Percentiles rank a stretch among this genome's conserved stretches.
Conservation (phyloP, 23 tunicate species). For the Trididemnum miniatum region DNA sequence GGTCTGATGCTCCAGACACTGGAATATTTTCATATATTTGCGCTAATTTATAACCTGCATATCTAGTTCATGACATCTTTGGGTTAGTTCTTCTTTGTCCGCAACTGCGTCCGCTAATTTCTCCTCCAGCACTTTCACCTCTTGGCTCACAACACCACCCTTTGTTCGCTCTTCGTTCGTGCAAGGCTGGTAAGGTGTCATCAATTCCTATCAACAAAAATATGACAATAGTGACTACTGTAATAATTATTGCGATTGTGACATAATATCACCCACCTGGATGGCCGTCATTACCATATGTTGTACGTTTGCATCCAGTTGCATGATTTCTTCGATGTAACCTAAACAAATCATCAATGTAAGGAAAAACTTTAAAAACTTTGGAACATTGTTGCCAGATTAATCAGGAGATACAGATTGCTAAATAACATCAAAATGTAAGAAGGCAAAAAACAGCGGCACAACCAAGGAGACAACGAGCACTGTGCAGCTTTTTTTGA, state of each 20-base stretch:
- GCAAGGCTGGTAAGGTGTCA: conserved; percentile 78
- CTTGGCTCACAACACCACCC: background rate
- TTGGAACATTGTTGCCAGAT: too few relatives aligned
- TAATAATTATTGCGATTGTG: background rate
- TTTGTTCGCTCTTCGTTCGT: conserved; percentile 16
- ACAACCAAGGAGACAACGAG: too few relatives aligned
- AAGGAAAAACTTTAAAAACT: too few relatives aligned
- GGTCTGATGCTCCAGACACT: too few relatives aligned
- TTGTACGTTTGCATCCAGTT: conserved; percentile 87
- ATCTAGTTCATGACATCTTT: conserved; percentile 92
- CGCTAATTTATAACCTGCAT: conserved; percentile 79
- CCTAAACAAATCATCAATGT: conserved; percentile 29
- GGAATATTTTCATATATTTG: too few relatives aligned
- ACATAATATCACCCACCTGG: conserved; percentile 79
- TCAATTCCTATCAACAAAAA: conserved; percentile 55
- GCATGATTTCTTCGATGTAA: conserved; percentile 86
- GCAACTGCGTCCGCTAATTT: conserved; percentile 50
- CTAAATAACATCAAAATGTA: too few relatives aligned
- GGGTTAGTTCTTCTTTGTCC: conserved; percentile 93
- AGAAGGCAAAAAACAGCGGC: too few relatives aligned
- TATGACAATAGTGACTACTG: background rate
- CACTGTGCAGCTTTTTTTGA: too few relatives aligned
- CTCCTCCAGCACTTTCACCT: conserved; percentile 44
- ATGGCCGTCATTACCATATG: conserved; percentile 96
- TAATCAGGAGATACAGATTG: too few relatives aligned